These are phyloP conservation scores for Matsumyia berberina DNA, from an alignment of 2,888 invertebrate species.

Conservation along the genomic window DNA sequence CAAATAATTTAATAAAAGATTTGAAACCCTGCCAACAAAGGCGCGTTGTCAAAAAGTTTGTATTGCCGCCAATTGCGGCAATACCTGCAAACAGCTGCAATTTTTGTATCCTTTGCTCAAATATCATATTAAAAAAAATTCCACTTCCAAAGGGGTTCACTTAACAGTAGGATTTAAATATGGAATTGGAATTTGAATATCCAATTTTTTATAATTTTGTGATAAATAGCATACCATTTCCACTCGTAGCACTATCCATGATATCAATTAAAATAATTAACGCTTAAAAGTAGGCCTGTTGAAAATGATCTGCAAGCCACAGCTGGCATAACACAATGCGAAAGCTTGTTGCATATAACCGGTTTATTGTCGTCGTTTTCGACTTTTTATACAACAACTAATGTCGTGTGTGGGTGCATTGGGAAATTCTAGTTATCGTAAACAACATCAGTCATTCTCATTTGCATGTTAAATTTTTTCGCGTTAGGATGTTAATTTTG, in stretches of 20 bases:
- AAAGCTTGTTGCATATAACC: neutral
- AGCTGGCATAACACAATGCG: neutral
- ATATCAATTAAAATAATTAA: neutral
- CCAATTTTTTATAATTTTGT: neutral
- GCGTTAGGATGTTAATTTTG: neutral
- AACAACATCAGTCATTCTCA: neutral
- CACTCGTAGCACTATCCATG: constrained; percentile 5
- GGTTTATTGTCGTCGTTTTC: neutral
- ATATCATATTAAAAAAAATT: neutral
- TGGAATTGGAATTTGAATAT: neutral
- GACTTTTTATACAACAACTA: neutral
- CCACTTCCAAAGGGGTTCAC: neutral
- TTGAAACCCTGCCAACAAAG: too few species aligned
- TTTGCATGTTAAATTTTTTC: constrained; percentile 5
- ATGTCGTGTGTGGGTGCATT: neutral
- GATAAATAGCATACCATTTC: too few species aligned
- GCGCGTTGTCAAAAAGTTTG: too few species aligned
- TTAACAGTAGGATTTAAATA: constrained; percentile 1
- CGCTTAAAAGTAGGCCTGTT: neutral
- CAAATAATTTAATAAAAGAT: too few species aligned
- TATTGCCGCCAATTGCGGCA: too few species aligned
- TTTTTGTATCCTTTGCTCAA: neutral
- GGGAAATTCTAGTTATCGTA: neutral
- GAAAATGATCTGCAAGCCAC: neutral
- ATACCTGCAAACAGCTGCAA: neutral